Base-by-base conservation (phyloP, 2,113 vertebrate genomes). In the Brienomyrus brachyistius region DNA sequence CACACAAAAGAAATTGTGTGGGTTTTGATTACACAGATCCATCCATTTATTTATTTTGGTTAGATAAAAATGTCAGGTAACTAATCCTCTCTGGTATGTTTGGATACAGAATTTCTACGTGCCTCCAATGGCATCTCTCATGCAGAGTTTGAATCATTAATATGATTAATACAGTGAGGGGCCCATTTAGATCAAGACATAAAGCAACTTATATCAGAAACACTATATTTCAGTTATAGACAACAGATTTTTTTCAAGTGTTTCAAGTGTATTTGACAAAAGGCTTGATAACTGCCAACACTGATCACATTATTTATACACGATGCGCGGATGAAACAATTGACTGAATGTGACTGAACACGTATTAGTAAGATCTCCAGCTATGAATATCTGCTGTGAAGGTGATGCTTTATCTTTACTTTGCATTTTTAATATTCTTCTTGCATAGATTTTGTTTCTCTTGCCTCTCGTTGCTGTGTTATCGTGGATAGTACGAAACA, bases 81-180 rank as follows among this genome's bases (percentile, higher is more conserved):
- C 40, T 8, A 43, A 74, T 31, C 31, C 51, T 83, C 45, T 88
- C 13, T 47, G 90, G 88, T 80, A 74, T 80, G 88, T 62, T 48
- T 43, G 88, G 80, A 86, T 80, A 48, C 62, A 50, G 86, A n/a
- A 85, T 88, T 88, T 48, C 31, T 13, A n/a, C 85, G 27, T 80
- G 11, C 31, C 70, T 47, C 40, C 9, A 43, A 89, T 70, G 35
- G 74, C 43, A 54, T 87, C 9, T 52, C 48, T 8, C 27, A 54
- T 50, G 52, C 86, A 7, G 77, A 21, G 86, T 4, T 27, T 66
- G n/a, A 40, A 77, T 5, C 54, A 56, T 56, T 56, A 56, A 56
- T 21, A 77, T 77, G 11, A 77, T 35, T 77, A 80, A 80, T 19
- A 80, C 17, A 40, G 74, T 70, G 10, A 80, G 1, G 3, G 35